A percentile compares a stretch with the other conserved stretches of the same genome.
phyloP scores from a whole-genome alignment of 2,113 vertebrate species.

The Cariama cristata region DNA sequence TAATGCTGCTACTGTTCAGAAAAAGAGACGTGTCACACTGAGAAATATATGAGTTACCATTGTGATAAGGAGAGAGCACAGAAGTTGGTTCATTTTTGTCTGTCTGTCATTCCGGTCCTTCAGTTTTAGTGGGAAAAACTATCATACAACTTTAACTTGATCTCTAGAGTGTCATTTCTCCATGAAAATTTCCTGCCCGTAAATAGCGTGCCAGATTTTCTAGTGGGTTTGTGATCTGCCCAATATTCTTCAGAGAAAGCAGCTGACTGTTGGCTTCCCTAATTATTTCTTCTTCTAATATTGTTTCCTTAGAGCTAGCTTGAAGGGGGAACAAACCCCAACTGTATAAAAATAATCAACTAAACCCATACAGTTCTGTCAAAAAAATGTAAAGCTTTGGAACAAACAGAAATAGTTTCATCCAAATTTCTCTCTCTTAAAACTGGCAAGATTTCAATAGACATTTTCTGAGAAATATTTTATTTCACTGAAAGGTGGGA shows the following conservation, averaged over 20 bases:
- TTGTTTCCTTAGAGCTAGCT: neutral
- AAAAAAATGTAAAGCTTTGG: neutral
- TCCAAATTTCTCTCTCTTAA: neutral
- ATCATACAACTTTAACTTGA: neutral
- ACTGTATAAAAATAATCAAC: neutral
- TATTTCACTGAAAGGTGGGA: neutral
- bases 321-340: neutral
- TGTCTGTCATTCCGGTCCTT: neutral
- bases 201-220: constrained; percentile 33
- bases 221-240: constrained; percentile 40
- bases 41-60: neutral
- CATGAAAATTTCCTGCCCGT: neutral
- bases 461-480: neutral
- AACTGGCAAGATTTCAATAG: neutral
- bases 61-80: neutral
- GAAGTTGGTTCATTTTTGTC: neutral
- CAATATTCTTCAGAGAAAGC: constrained; percentile 24
- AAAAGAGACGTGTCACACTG: neutral
- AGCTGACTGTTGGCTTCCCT: constrained; percentile 24
- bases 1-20: neutral
- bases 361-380: neutral
- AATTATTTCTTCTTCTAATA: constrained; percentile 36
- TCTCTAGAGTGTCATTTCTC: neutral
- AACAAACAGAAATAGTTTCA: neutral
- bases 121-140: neutral